Evolutionary conservation across 2,888 invertebrate species (phyloP), one percentile per base, ranked within the genome.

Genomic region (Orthonychiurus folsomi): DNA sequence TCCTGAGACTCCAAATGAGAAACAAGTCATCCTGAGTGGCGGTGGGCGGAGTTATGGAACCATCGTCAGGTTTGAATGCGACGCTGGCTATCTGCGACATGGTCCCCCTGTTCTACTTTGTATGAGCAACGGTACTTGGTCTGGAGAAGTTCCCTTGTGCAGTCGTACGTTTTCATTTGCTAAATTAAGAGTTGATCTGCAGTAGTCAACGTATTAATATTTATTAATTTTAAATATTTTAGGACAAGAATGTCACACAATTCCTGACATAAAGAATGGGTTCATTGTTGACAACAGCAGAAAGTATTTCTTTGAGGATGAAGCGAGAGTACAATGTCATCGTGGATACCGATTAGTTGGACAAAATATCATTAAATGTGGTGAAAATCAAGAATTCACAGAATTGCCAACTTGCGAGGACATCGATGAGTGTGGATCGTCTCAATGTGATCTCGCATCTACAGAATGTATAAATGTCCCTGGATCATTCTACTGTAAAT

Each of bases 61-160:
- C 0, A 93, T 94, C 73, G 88, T 93, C 2, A 83, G 93, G 67
- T 93, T 88, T 75, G 92, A 92, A 77, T 94, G 93, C 75, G 92
- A 93, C 74, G 86, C 92, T 3, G 93, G 93, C 2, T 93, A 92
- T 75, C 85, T 89, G 61, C 83, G 93, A 70, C 86, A 84, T 70
- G 93, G 93, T 28, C 87, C 89, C 75, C 93, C 93, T 20, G 93
- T 93, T 2, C 83, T 93, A 52, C 83, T 92, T 48, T 94, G 93
- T 76, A 93, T 93, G 91, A 93, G 92, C 75, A 93, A 93, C 75
- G 93, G 93, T 59, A 92, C 93, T 12, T 94, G 93, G 93, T 93
- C 93, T 64, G 91, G 90, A 64, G 86, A 88, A 71, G 90, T 93
- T 2, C 93, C 93, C 1, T 85, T 86, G 3, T 93, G 93, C 77